A percentile compares a stretch with the other conserved stretches of the same genome.
Evolutionary conservation across 2,797 vertebrate species (phyloP).

Genomic region (Hylomyscus alleni): DNA sequence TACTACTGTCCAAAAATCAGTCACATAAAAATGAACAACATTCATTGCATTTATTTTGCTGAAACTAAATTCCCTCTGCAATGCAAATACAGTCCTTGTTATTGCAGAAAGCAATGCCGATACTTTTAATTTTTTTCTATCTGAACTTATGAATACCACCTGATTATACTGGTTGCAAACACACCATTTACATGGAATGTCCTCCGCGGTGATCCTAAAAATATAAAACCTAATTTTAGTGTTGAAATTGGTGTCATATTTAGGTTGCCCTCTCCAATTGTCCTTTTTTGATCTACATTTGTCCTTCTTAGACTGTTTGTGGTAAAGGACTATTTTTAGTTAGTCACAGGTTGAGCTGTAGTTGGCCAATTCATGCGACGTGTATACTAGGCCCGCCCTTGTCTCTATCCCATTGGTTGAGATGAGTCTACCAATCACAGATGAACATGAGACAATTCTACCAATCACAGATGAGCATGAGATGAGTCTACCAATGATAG

Average conservation of each 20-base stretch:
- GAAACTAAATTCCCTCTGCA: not conserved
- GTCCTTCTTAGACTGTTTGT: not conserved
- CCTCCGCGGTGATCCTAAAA: not conserved
- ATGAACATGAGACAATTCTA: not conserved
- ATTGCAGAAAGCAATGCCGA: not conserved
- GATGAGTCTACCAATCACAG: not conserved
- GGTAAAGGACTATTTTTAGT: not conserved
- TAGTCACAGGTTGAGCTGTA: not conserved
- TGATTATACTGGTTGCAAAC: not conserved
- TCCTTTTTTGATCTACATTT: not conserved
- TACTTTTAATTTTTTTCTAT: not conserved
- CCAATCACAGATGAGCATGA: not conserved
- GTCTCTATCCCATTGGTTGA: not conserved
- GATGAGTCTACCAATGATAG: not conserved
- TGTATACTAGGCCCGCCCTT: not conserved
- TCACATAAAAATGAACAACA: not conserved
- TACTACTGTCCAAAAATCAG: not conserved
- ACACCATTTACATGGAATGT: not conserved
- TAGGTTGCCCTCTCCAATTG: not conserved
- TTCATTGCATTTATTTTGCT: constrained; percentile 52
- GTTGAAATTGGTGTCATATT: not conserved
- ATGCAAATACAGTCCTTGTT: not conserved
- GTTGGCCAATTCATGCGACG: not conserved
- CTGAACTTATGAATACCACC: not conserved
- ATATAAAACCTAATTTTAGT: not conserved